Percentiles rank a stretch among this genome's conserved stretches.
These are phyloP conservation scores for Sarcophaga subvicina DNA, from an alignment of 2,888 invertebrate genomes.

Conservation along the genomic window DNA sequence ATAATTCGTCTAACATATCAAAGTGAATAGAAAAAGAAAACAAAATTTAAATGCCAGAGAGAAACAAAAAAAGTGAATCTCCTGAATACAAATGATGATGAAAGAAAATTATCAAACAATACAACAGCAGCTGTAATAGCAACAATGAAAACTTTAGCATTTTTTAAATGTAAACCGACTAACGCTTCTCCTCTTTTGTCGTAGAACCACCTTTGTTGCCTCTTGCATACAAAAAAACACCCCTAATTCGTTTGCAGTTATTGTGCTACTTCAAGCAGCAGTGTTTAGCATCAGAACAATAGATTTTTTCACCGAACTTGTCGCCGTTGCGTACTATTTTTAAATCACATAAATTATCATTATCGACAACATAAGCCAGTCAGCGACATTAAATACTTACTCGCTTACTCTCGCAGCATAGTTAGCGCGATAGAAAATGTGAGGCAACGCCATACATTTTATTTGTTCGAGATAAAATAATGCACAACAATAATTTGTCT, in stretches of 20 bases:
- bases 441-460: conserved; percentile 7
- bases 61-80: not conserved
- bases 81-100: too few relatives aligned
- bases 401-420: too few relatives aligned
- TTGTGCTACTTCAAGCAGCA: conserved; percentile 49
- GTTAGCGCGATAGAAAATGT: not conserved
- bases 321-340: conserved; percentile 40
- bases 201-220: too few relatives aligned
- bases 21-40: too few relatives aligned
- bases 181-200: too few relatives aligned
- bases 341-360: conserved; percentile 49
- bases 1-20: too few relatives aligned
- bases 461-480: conserved; percentile 46
- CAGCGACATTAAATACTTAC: not conserved
- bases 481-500: conserved; percentile 56
- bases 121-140: too few relatives aligned
- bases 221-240: too few relatives aligned
- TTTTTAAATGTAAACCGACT: too few relatives aligned
- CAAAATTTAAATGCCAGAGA: conserved; percentile 42
- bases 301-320: conserved; percentile 6
- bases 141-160: too few relatives aligned
- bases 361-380: not conserved
- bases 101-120: too few relatives aligned
- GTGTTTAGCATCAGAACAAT: not conserved
- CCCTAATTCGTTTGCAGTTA: not conserved